Conservation (phyloP, 92 coral and sea anemone genomes). For the Ricordea florida region DNA sequence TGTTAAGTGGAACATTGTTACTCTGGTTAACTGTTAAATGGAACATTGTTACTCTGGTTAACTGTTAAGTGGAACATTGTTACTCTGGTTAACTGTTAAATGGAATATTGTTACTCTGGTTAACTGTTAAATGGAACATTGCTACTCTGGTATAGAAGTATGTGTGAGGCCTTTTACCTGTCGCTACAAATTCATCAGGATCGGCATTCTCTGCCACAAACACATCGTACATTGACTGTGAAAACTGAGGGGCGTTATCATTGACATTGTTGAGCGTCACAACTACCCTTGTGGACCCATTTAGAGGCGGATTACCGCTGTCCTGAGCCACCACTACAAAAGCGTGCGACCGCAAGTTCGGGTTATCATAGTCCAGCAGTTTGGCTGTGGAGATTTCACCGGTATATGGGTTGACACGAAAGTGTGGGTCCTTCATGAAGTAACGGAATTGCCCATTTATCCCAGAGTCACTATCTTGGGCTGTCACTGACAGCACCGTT, state of each 20-base stretch:
- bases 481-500: slow-evolving; percentile 83
- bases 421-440: slow-evolving; percentile 59
- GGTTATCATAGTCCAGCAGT: slow-evolving; percentile 79
- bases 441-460: slow-evolving; percentile 82
- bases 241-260: slow-evolving; percentile 86
- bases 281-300: slow-evolving; percentile 78
- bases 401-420: slow-evolving; percentile 82
- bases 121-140: too few relatives aligned
- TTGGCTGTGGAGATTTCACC: slow-evolving; percentile 78
- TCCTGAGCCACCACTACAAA: slow-evolving; percentile 86
- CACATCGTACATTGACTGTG: slow-evolving; percentile 72
- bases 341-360: slow-evolving; percentile 52
- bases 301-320: slow-evolving; percentile 74
- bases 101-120: too few relatives aligned
- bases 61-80: too few relatives aligned
- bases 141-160: too few relatives aligned
- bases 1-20: too few relatives aligned
- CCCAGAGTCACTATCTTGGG: slow-evolving; percentile 91
- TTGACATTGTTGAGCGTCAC: slow-evolving; percentile 86
- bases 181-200: slow-evolving; percentile 73
- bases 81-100: too few relatives aligned
- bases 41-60: too few relatives aligned
- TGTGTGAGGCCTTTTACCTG: slow-evolving; percentile 73
- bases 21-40: too few relatives aligned
- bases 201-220: slow-evolving; percentile 87